Evolutionary conservation across 1,140 invertebrate genomes (phyloP).

Genomic region (Delia radicum): DNA sequence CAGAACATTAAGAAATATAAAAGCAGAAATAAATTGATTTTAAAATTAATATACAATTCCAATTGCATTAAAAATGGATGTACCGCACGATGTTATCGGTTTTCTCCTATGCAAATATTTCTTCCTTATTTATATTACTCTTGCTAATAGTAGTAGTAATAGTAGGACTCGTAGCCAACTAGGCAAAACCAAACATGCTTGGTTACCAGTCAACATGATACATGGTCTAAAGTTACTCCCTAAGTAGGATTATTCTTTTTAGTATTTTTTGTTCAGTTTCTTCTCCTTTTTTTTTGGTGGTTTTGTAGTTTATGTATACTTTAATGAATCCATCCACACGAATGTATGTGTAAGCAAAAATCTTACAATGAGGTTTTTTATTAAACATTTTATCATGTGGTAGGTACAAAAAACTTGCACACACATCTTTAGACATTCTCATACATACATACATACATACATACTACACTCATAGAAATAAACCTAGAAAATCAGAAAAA

Average conservation of each 20-base stretch:
- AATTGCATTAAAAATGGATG: too few relatives aligned
- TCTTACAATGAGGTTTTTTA: constrained; percentile 7
- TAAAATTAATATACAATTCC: too few relatives aligned
- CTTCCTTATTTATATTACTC: too few relatives aligned
- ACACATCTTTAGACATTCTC: background rate
- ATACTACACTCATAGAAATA: too few relatives aligned
- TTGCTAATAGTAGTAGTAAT: too few relatives aligned
- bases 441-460: background rate
- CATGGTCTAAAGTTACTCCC: background rate
- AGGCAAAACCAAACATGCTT: background rate
- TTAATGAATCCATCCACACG: background rate
- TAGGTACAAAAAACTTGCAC: background rate
- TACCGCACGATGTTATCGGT: too few relatives aligned
- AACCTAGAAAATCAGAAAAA: too few relatives aligned
- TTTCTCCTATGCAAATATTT: too few relatives aligned
- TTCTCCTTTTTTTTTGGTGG: background rate
- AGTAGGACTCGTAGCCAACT: too few relatives aligned
- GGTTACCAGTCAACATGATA: background rate
- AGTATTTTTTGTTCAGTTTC: background rate
- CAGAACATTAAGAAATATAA: too few relatives aligned
- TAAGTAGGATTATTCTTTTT: constrained; percentile 5
- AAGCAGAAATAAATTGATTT: too few relatives aligned
- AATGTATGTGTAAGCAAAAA: background rate
- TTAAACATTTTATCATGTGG: constrained; percentile 21
- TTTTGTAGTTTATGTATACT: background rate